phyloP scores from a whole-genome alignment of 2,113 vertebrate genomes.

The Tautogolabrus adspersus region DNA sequence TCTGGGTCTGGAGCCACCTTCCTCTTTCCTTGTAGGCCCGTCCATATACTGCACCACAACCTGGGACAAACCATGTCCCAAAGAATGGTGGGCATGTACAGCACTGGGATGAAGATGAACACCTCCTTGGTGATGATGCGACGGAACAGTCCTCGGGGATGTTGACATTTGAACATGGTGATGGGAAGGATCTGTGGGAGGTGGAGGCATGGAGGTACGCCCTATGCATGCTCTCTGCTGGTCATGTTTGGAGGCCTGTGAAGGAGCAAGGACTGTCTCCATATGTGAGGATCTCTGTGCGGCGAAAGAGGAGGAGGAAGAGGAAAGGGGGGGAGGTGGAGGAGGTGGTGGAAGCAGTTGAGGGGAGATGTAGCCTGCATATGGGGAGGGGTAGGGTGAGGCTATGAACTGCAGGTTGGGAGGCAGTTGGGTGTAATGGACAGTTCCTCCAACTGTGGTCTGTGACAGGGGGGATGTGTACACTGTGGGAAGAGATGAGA shows the following conservation, averaged over 20 bases:
- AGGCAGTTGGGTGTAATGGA: constrained; percentile 93
- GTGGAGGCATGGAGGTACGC: constrained; percentile 87
- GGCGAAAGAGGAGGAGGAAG: constrained; percentile 85
- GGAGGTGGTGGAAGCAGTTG: constrained; percentile 92
- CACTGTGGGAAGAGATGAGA: constrained; percentile 88
- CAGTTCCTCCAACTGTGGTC: constrained; percentile 82
- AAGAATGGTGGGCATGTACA: constrained; percentile 89
- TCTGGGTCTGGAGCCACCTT: constrained; percentile 82
- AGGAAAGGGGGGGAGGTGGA: constrained; percentile 83
- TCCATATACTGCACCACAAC: constrained; percentile 92
- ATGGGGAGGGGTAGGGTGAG: constrained; percentile 90
- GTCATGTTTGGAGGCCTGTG: constrained; percentile 86
- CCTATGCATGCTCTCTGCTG: constrained; percentile 82
- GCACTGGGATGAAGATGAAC: constrained; percentile 83
- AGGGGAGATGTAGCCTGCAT: constrained; percentile 91
- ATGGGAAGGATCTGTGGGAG: constrained; percentile 84
- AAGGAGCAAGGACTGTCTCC: constrained; percentile 83
- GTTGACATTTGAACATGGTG: constrained; percentile 82
- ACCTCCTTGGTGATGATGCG: constrained; percentile 83
- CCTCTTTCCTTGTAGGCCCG: constrained; percentile 85
- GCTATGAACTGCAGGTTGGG: constrained; percentile 94
- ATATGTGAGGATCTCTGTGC: constrained; percentile 82
- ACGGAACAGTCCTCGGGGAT: constrained; percentile 86
- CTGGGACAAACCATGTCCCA: constrained; percentile 89
- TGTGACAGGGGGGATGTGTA: constrained; percentile 90